phyloP scores from a whole-genome alignment of 1,140 invertebrate species.

The Cecropterus lyciades region DNA sequence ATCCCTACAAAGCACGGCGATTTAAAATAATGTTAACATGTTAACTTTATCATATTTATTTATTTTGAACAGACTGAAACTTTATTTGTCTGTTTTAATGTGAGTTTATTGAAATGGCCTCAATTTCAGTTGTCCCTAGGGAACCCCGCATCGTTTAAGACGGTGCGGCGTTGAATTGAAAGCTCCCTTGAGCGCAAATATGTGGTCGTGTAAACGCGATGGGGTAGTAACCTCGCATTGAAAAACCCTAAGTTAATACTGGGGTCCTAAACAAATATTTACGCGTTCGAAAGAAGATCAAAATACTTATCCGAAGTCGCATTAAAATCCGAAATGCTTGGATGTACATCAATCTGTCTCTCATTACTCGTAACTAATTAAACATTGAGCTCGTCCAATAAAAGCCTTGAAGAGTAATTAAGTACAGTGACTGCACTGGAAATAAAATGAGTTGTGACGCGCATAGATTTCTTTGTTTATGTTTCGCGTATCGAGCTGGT shows the following conservation, averaged over 20 bases:
- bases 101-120: neutral
- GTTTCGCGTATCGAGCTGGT: slow-evolving; percentile 45
- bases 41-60: too few species aligned
- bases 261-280: slow-evolving; percentile 27
- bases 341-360: slow-evolving; percentile 24
- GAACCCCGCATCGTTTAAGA: too few species aligned
- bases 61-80: too few species aligned
- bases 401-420: slow-evolving; percentile 51
- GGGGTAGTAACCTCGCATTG: slow-evolving; percentile 4
- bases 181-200: neutral
- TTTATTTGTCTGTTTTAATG: too few species aligned
- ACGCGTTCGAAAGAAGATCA: slow-evolving; percentile 18
- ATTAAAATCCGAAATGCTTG: slow-evolving; percentile 24
- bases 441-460: slow-evolving; percentile 46
- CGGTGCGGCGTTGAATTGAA: neutral
- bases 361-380: slow-evolving; percentile 36
- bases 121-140: neutral
- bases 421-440: slow-evolving; percentile 51
- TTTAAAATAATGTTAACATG: too few species aligned
- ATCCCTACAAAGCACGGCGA: too few species aligned
- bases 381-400: slow-evolving; percentile 44
- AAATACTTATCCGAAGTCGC: slow-evolving; percentile 7
- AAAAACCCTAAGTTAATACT: slow-evolving; percentile 12
- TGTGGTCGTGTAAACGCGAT: neutral
- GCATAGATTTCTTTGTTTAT: slow-evolving; percentile 59